These are phyloP conservation scores for Megathymus violae DNA, from an alignment of 1,140 invertebrate genomes.

Conservation along the genomic window DNA sequence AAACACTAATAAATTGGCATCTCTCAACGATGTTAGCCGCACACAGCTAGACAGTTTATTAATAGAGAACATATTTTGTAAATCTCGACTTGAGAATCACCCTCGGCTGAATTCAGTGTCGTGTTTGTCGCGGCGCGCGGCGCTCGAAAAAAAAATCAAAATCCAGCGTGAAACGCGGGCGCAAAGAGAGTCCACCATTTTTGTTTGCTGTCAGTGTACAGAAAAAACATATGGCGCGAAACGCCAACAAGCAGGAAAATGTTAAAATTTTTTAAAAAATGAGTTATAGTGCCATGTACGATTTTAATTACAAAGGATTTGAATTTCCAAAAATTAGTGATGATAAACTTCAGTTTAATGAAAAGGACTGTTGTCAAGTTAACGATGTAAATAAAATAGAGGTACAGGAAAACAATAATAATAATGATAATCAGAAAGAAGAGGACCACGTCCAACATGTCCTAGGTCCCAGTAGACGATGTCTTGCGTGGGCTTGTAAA, in stretches of 20 bases:
- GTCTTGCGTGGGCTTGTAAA: slow-evolving; percentile 97
- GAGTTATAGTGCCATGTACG: slow-evolving; percentile 62
- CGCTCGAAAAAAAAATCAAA: slow-evolving; percentile 65
- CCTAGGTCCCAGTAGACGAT: slow-evolving; percentile 87
- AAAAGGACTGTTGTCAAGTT: slow-evolving; percentile 58
- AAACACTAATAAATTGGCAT: slow-evolving; percentile 83
- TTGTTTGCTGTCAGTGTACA: slow-evolving; percentile 30
- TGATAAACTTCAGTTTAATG: slow-evolving; percentile 31
- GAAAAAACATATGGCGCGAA: slow-evolving; percentile 36
- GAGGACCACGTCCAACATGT: slow-evolving; percentile 73
- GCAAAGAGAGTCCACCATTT: slow-evolving; percentile 20
- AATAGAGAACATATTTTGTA: slow-evolving; percentile 81
- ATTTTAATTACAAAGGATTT: slow-evolving; percentile 50
- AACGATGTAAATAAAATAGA: slow-evolving; percentile 61
- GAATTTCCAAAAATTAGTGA: slow-evolving; percentile 49
- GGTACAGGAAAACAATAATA: slow-evolving; percentile 39
- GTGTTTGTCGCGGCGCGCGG: slow-evolving; percentile 62
- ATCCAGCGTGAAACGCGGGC: slow-evolving; percentile 40
- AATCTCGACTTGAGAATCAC: slow-evolving; percentile 68
- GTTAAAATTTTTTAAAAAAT: slow-evolving; percentile 39
- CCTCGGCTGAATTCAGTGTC: slow-evolving; percentile 73
- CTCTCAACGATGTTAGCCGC: slow-evolving; percentile 66
- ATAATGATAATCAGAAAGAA: slow-evolving; percentile 44
- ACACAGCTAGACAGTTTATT: slow-evolving; percentile 75
- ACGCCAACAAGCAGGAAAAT: neutral